A percentile compares a stretch with the other conserved stretches of the same genome.
phyloP scores from a whole-genome alignment of 92 coral and sea anemone species.

The Palythoa grandis region DNA sequence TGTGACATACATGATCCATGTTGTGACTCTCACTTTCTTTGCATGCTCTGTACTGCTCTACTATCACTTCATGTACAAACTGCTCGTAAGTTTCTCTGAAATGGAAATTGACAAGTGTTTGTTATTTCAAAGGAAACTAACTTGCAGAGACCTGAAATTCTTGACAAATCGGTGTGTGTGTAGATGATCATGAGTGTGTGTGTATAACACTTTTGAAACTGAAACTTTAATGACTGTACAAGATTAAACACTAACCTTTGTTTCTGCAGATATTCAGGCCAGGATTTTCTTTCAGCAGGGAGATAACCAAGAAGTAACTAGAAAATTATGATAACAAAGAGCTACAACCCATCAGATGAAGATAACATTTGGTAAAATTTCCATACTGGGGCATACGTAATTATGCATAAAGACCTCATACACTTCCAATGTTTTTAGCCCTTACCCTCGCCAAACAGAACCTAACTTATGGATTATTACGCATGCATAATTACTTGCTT shows the following conservation, averaged over 20 bases:
- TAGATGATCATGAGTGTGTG: no score
- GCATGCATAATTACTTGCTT: no score
- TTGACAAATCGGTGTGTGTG: no score
- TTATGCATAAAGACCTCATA: no score
- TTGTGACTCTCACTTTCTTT: slow-evolving; percentile 63
- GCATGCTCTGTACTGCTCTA: slow-evolving; percentile 88
- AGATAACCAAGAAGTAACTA: slow-evolving; percentile 88
- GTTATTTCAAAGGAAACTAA: not conserved
- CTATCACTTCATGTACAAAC: slow-evolving; percentile 89
- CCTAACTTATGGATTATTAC: no score
- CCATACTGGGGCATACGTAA: no score
- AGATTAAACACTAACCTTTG: slow-evolving; percentile 70
- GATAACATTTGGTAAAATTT: no score
- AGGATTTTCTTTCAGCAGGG: slow-evolving; percentile 72
- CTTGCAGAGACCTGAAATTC: not conserved
- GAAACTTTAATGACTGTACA: not conserved
- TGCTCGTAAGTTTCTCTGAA: slow-evolving; percentile 81
- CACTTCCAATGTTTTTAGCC: no score
- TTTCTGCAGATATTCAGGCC: slow-evolving; percentile 72
- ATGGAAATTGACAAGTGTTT: not conserved
- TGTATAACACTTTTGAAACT: no score
- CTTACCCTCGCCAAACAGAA: no score
- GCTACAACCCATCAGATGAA: not conserved
- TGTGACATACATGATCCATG: slow-evolving; percentile 88
- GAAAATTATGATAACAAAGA: not conserved